Percentiles rank a stretch among this genome's conserved stretches.
These are phyloP conservation scores for Campoletis sonorensis DNA, from an alignment of 1,140 invertebrate species.

Conservation along the genomic window DNA sequence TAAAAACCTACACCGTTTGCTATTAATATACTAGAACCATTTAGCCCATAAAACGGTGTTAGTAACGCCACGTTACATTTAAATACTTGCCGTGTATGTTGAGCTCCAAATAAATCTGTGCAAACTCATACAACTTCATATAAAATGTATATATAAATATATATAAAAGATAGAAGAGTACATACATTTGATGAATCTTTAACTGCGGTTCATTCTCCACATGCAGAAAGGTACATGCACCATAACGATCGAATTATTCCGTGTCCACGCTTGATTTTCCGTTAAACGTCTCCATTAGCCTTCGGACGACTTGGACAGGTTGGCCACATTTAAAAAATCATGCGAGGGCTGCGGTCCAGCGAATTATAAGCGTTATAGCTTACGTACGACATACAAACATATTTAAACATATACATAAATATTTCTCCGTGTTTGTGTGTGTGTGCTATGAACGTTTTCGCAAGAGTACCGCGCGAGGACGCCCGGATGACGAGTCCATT, in stretches of 20 bases:
- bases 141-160: too few relatives aligned
- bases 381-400: background rate
- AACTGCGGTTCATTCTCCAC: conserved; percentile 25
- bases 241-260: conserved; percentile 16
- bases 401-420: background rate
- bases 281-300: conserved; percentile 53
- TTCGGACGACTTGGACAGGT: background rate
- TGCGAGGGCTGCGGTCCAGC: background rate
- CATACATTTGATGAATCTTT: conserved; percentile 42
- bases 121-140: too few relatives aligned
- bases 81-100: too few relatives aligned
- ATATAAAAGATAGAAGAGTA: conserved; percentile 15
- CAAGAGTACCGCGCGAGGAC: conserved; percentile 40
- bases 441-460: background rate
- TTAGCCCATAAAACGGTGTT: too few relatives aligned
- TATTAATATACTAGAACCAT: too few relatives aligned
- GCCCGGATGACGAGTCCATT: conserved; percentile 71
- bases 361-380: conserved; percentile 24
- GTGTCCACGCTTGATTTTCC: conserved; percentile 46
- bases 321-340: conserved; percentile 26
- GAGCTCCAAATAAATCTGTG: too few relatives aligned
- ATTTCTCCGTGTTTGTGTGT: too few relatives aligned
- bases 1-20: too few relatives aligned
- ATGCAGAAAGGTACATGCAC: conserved; percentile 10
- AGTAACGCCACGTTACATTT: too few relatives aligned